Percentiles rank a stretch among this genome's conserved stretches.
These are phyloP conservation scores for Gastrophysa polygoni DNA, from an alignment of 2,888 invertebrate species.

Conservation along the genomic window DNA sequence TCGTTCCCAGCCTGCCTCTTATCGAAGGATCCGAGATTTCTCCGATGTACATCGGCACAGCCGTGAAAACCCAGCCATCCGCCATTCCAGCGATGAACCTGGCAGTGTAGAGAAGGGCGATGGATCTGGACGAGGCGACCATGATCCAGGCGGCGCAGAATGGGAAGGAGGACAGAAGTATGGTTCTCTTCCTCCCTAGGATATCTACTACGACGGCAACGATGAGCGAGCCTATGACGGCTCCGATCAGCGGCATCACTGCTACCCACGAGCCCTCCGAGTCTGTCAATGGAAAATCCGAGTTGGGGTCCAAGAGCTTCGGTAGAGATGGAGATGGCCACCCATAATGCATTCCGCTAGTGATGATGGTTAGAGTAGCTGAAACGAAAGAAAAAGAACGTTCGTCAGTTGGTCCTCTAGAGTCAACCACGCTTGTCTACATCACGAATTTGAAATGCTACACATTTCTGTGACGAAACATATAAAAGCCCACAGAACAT, in stretches of 20 bases:
- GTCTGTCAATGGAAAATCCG: conserved; percentile 50
- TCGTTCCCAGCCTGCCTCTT: conserved; percentile 64
- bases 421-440: too few species aligned
- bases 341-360: conserved; percentile 59
- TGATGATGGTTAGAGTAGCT: conserved; percentile 54
- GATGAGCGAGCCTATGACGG: conserved; percentile 66
- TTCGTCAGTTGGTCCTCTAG: not conserved
- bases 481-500: too few species aligned
- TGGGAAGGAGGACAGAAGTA: conserved; percentile 64
- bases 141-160: conserved; percentile 69
- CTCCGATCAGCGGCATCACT: conserved; percentile 70
- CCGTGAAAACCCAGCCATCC: conserved; percentile 56
- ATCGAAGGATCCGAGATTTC: conserved; percentile 66
- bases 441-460: too few species aligned
- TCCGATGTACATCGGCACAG: conserved; percentile 66
- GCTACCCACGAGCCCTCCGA: conserved; percentile 69
- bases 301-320: conserved; percentile 55
- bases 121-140: conserved; percentile 64
- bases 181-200: conserved; percentile 69
- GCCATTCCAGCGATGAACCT: conserved; percentile 68
- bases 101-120: conserved; percentile 61
- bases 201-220: conserved; percentile 70
- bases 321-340: conserved; percentile 70
- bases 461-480: too few species aligned
- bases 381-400: conserved; percentile 36